A percentile compares a stretch with the other conserved stretches of the same genome.
Evolutionary conservation across 2,797 vertebrate genomes (phyloP).

Genomic region (Ambastaia sidthimunki): DNA sequence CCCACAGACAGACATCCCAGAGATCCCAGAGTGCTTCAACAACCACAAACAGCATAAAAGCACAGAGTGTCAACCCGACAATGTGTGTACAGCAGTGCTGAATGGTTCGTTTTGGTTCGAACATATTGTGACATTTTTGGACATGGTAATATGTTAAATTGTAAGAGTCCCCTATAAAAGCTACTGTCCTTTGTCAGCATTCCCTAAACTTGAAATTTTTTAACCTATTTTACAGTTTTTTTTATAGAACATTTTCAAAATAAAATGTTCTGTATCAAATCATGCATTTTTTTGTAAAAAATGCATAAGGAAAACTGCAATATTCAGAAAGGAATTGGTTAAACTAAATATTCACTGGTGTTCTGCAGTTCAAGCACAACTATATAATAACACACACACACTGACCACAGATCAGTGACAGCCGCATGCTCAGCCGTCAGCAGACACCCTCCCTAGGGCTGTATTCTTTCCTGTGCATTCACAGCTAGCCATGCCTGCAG

Average conservation of each 20-base stretch:
- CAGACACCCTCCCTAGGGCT: slow-evolving; percentile 38
- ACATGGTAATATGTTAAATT: no score
- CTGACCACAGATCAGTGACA: slow-evolving; percentile 30
- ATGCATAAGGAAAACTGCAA: no score
- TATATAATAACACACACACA: slow-evolving; percentile 21
- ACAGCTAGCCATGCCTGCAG: slow-evolving; percentile 22
- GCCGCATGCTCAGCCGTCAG: slow-evolving; percentile 30
- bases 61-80: slow-evolving; percentile 1
- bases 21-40: neutral
- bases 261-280: no score
- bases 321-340: slow-evolving; percentile 27
- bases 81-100: neutral
- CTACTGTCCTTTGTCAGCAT: no score
- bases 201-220: no score
- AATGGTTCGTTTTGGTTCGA: slow-evolving; percentile 23
- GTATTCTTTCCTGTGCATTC: slow-evolving; percentile 48
- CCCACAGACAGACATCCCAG: neutral
- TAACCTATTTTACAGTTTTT: no score
- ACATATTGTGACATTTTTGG: no score
- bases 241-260: no score
- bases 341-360: neutral
- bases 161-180: no score
- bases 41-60: neutral
- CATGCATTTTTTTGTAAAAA: no score
- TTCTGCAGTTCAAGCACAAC: slow-evolving; percentile 34